Percentiles rank a stretch among this genome's conserved stretches.
Evolutionary conservation across 2,797 vertebrate species (phyloP).

Genomic region (Myotis pilosus): DNA sequence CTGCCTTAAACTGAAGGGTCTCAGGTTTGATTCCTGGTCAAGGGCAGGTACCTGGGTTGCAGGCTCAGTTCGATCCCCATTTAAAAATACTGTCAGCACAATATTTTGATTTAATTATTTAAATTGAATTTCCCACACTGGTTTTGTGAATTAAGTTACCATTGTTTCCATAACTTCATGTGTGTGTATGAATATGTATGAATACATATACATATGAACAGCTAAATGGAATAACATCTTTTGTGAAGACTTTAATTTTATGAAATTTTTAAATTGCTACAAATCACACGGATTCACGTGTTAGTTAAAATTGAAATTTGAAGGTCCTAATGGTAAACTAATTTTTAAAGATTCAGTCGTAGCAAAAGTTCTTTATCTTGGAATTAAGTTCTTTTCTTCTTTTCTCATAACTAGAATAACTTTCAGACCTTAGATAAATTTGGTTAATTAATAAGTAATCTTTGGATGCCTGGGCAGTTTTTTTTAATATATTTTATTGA

Average conservation of each 20-base stretch:
- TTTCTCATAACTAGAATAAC: background rate
- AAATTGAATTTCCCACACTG: background rate
- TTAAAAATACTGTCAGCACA: background rate
- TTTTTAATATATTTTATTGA: too few species aligned
- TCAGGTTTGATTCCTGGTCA: too few species aligned
- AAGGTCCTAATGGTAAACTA: background rate
- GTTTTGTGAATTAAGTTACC: slow-evolving; percentile 12
- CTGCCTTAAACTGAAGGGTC: too few species aligned
- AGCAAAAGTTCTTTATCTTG: background rate
- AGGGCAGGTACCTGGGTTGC: too few species aligned
- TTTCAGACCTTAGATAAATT: background rate
- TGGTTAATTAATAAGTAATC: slow-evolving; percentile 47
- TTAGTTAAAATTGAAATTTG: slow-evolving; percentile 22
- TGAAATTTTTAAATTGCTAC: slow-evolving; percentile 5
- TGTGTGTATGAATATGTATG: background rate
- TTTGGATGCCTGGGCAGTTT: background rate
- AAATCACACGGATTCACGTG: slow-evolving; percentile 20
- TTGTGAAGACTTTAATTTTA: background rate
- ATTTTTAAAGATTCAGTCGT: background rate
- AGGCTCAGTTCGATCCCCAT: background rate
- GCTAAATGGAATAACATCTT: background rate
- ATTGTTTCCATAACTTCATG: background rate
- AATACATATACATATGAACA: background rate
- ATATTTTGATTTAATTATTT: slow-evolving; percentile 21
- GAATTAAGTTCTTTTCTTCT: slow-evolving; percentile 11